These are phyloP conservation scores for Megalopta genalis DNA, from an alignment of 1,140 invertebrate species.

Conservation along the genomic window DNA sequence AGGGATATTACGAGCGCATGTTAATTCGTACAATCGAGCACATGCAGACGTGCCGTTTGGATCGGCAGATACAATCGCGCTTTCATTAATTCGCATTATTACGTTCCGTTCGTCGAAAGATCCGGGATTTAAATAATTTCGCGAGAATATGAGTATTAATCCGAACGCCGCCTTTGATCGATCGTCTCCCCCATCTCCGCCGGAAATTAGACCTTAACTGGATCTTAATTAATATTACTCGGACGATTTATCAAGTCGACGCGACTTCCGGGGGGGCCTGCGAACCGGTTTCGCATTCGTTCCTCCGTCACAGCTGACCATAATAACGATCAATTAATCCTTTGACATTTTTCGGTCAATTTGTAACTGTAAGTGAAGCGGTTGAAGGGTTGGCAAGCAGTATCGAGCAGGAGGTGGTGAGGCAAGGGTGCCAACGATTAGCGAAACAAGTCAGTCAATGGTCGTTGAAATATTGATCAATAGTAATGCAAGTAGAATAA, in stretches of 20 bases:
- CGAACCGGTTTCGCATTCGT: background rate
- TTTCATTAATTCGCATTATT: slow-evolving; percentile 10
- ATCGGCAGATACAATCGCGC: background rate
- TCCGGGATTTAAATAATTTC: slow-evolving; percentile 17
- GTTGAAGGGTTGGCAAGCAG: too few relatives aligned
- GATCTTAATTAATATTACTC: slow-evolving; percentile 8
- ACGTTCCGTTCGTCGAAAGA: background rate
- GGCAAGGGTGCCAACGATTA: too few relatives aligned
- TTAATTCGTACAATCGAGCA: background rate
- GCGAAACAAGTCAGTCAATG: too few relatives aligned
- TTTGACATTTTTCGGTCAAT: too few relatives aligned
- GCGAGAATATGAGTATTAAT: background rate
- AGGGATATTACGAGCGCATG: background rate
- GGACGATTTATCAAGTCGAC: background rate
- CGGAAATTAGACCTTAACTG: slow-evolving; percentile 9
- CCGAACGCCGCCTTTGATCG: slow-evolving; percentile 7
- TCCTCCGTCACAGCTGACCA: background rate
- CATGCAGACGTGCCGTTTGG: background rate
- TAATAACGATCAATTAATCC: background rate
- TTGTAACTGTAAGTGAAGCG: too few relatives aligned
- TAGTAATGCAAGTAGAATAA: too few relatives aligned
- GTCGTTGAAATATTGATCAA: too few relatives aligned
- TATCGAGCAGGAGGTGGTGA: too few relatives aligned
- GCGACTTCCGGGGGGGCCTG: too few relatives aligned
- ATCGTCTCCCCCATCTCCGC: background rate